Base-by-base conservation (phyloP, 2,797 vertebrate genomes). In the Eptatretus atami region DNA sequence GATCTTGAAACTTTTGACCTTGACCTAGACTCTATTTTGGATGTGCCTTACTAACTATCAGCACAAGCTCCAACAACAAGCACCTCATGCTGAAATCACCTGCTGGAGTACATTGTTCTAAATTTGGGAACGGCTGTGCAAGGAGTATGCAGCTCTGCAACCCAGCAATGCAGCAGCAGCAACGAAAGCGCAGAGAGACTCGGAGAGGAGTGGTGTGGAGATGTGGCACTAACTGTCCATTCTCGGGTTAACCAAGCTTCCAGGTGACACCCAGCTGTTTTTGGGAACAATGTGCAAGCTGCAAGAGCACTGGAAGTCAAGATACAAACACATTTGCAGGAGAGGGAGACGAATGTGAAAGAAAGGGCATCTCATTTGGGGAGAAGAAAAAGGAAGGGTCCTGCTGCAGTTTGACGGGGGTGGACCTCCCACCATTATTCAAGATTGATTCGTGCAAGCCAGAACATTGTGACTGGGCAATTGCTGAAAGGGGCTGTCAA, bases 11-110 rank as follows among this genome's bases (percentile, higher is more conserved):
- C 95, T 70, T 98, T 95, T 53, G 90, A 98, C 66, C 78, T 98
- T 66, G 88, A 98, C 76, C 93, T 98, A 87, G 90, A 98, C 68
- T 88, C 95, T 77, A 98, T 98, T 75, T 79, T 98, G 74, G 90
- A 95, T 53, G 90, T 98, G 74, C 88, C 90, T 71, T 98, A 90
- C 94, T 70, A 98, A 98, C 72, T 84, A 61, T 12, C 57, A 61
- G n/a, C 57, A 61, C n/a, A n/a, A n/a, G 11, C 57, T 24, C n/a
- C 25, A 24, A 61, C 57, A 61, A 61, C n/a, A 24, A n/a, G 57
- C n/a, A 61, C n/a, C 31, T 44, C 31, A 44, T 44, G 31, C 31
- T 44, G 31, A 44, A 44, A 44, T 44, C 31, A 44, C 31, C 31
- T 44, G 31, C 6, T 8, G 31, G 31, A 44, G 31, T 44, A 4